phyloP scores from a whole-genome alignment of 2,113 vertebrate species.

The Mormyrus lacerda region DNA sequence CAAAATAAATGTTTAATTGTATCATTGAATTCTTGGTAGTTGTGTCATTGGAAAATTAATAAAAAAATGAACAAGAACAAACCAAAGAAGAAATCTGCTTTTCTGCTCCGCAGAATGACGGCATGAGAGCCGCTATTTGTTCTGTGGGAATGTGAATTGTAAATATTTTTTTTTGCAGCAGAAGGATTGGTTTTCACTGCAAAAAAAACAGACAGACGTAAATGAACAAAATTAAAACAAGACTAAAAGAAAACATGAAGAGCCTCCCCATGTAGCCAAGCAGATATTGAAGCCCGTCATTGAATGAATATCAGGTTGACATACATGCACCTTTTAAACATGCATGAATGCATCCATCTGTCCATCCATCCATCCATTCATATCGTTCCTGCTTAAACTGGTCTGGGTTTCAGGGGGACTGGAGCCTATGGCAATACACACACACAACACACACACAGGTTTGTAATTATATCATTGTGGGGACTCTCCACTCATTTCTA shows the following conservation, averaged over 20 bases:
- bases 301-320: not conserved
- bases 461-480: too few species aligned
- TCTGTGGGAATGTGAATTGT: not conserved
- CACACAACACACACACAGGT: not conserved
- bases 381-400: not conserved
- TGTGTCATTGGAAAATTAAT: not conserved
- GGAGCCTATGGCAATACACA: not conserved
- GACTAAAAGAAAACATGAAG: not conserved
- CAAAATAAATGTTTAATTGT: not conserved
- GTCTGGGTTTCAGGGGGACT: not conserved
- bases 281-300: not conserved
- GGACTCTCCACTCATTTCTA: too few species aligned
- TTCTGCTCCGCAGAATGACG: not conserved
- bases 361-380: not conserved
- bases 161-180: not conserved
- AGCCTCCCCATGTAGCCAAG: not conserved
- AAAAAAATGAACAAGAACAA: not conserved
- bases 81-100: not conserved
- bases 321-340: not conserved
- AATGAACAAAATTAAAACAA: not conserved
- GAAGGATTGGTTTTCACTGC: not conserved
- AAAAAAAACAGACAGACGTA: not conserved
- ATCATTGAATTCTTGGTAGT: not conserved
- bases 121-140: not conserved
- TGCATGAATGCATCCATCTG: not conserved